Percentiles rank a stretch among this genome's conserved stretches.
Evolutionary conservation across 2,888 invertebrate genomes (phyloP).

Genomic region (Quadriops clusia): DNA sequence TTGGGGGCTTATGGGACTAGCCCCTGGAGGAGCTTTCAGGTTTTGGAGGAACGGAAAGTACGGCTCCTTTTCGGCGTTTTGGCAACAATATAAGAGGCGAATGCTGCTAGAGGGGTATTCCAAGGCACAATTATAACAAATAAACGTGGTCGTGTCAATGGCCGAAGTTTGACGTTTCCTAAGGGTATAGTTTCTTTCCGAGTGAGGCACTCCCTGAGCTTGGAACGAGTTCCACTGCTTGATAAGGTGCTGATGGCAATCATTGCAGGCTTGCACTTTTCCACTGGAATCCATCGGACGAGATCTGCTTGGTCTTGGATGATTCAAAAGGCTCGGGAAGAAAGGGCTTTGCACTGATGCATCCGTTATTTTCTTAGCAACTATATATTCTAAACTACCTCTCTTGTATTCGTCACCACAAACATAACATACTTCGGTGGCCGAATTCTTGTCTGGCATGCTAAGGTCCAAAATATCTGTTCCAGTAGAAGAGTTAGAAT

Average conservation of each 20-base stretch:
- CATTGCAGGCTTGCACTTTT: slow-evolving; percentile 66
- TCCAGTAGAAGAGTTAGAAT: slow-evolving; percentile 47
- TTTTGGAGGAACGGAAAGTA: slow-evolving; percentile 82
- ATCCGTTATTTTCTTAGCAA: slow-evolving; percentile 43
- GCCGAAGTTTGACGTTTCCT: slow-evolving; percentile 61
- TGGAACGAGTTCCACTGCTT: slow-evolving; percentile 74
- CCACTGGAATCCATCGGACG: slow-evolving; percentile 74
- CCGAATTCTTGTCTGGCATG: slow-evolving; percentile 86
- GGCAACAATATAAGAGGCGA: slow-evolving; percentile 71
- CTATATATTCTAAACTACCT: slow-evolving; percentile 63
- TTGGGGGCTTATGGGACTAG: slow-evolving; percentile 81
- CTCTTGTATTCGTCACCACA: slow-evolving; percentile 81
- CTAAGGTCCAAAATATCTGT: slow-evolving; percentile 79
- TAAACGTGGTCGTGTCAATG: slow-evolving; percentile 58
- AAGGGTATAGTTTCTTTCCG: slow-evolving; percentile 69
- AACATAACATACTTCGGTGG: slow-evolving; percentile 81
- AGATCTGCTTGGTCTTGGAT: slow-evolving; percentile 75
- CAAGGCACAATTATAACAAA: slow-evolving; percentile 82
- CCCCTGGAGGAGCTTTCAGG: slow-evolving; percentile 68
- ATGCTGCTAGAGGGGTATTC: slow-evolving; percentile 70
- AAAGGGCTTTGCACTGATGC: slow-evolving; percentile 46
- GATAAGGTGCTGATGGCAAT: slow-evolving; percentile 74
- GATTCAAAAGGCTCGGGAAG: slow-evolving; percentile 65
- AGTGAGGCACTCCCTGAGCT: slow-evolving; percentile 53
- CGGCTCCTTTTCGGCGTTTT: slow-evolving; percentile 75